Percentiles rank a stretch among this genome's conserved stretches.
Evolutionary conservation across 2,888 invertebrate species (phyloP).

Genomic region (Lottia scabra): DNA sequence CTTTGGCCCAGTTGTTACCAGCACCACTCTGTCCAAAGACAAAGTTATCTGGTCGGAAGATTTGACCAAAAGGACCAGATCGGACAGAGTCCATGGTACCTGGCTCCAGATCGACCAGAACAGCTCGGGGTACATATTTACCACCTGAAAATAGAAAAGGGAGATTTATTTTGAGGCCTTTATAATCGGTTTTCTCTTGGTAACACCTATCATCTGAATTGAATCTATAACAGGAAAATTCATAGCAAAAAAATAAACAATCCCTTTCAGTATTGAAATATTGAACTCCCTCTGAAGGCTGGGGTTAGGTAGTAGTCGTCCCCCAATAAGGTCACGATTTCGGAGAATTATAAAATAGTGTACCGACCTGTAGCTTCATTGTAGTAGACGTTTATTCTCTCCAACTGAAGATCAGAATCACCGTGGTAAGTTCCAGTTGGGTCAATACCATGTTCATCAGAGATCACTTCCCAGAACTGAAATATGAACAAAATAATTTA

Average conservation of each 20-base stretch:
- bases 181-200: no score
- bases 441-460: constrained; percentile 2
- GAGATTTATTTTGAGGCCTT: no score
- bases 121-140: constrained; percentile 3
- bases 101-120: background rate
- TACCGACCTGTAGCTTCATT: background rate
- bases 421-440: constrained; percentile 1
- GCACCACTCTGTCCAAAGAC: background rate
- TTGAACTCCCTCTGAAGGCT: no score
- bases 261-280: no score
- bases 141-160: background rate
- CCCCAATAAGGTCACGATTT: no score
- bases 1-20: constrained; percentile 2
- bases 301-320: no score
- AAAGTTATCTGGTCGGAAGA: constrained; percentile 3
- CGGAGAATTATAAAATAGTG: no score
- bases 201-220: no score
- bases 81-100: constrained; percentile 2
- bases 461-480: constrained; percentile 1
- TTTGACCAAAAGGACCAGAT: constrained; percentile 11
- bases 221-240: no score
- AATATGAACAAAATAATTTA: background rate
- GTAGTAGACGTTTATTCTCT: constrained; percentile 1
- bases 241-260: no score
- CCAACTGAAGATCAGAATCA: constrained; percentile 1